Percentiles rank a stretch among this genome's conserved stretches.
phyloP scores from a whole-genome alignment of 2,797 vertebrate species.

The Platyrinchus mystaceus region DNA sequence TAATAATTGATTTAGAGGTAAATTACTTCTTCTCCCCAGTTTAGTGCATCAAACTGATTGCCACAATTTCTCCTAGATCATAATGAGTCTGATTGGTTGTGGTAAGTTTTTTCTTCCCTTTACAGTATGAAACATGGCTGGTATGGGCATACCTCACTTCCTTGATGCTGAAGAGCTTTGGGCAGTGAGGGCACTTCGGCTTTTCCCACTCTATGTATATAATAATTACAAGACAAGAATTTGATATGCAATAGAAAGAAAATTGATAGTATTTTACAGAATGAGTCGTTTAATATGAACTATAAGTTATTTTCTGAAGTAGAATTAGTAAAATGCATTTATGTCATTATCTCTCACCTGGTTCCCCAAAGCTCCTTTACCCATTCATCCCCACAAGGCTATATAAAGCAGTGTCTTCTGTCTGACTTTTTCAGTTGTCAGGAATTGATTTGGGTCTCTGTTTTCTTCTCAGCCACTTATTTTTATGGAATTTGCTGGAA shows the following conservation, averaged over 20 bases:
- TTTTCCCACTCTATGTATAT: not conserved
- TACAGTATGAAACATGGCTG: not conserved
- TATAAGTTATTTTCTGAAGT: not conserved
- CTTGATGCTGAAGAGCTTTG: not conserved
- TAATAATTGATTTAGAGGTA: not conserved
- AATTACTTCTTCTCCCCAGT: not conserved
- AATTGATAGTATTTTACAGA: not conserved
- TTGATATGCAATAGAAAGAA: not conserved
- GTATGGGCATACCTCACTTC: not conserved
- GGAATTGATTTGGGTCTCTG: not conserved
- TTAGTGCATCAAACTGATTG: not conserved
- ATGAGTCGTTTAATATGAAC: not conserved
- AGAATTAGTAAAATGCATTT: accelerated
- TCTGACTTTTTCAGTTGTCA: not conserved
- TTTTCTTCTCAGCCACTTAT: not conserved
- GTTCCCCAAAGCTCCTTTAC: not conserved
- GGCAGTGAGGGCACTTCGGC: not conserved
- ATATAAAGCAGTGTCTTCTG: not conserved
- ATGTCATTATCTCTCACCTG: not conserved
- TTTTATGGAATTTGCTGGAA: not conserved
- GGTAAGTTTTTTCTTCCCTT: not conserved
- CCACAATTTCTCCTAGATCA: not conserved
- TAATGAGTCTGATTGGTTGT: not conserved
- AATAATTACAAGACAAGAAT: not conserved
- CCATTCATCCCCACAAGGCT: not conserved